Conservation (phyloP, 2,888 invertebrate genomes). For the Cyaniris semiargus region DNA sequence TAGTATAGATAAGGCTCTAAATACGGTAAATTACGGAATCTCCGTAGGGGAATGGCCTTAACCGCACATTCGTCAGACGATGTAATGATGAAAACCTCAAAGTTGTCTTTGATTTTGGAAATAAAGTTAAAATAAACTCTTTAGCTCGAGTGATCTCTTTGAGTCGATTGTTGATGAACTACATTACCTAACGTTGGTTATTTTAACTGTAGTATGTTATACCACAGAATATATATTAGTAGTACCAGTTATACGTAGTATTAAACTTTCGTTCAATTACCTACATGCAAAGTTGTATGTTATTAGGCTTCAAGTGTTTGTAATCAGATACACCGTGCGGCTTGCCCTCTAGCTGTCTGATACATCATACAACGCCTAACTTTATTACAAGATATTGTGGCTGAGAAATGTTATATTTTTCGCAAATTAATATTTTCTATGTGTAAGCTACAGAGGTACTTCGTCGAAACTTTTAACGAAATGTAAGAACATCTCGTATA, state of each 20-base stretch:
- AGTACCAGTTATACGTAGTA: neutral
- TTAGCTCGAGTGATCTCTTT: neutral
- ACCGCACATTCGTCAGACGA: neutral
- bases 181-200: neutral
- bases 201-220: neutral
- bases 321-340: neutral
- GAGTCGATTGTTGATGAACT: neutral
- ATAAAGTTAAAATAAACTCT: neutral
- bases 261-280: neutral
- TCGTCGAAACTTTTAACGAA: neutral
- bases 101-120: neutral
- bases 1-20: too few species aligned
- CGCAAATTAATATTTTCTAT: neutral
- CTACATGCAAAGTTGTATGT: neutral
- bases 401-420: neutral
- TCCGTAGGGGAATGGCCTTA: too few species aligned
- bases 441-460: neutral
- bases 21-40: too few species aligned
- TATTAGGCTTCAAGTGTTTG: slow-evolving; percentile 1
- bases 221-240: too few species aligned
- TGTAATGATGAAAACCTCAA: too few species aligned
- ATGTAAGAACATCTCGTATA: neutral
- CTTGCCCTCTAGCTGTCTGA: neutral
- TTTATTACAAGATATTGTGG: neutral
- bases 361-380: neutral